Conservation (phyloP, 30 jellyfish, hydroid and myxozoan genomes). For the Pseudorhiza aurosa region DNA sequence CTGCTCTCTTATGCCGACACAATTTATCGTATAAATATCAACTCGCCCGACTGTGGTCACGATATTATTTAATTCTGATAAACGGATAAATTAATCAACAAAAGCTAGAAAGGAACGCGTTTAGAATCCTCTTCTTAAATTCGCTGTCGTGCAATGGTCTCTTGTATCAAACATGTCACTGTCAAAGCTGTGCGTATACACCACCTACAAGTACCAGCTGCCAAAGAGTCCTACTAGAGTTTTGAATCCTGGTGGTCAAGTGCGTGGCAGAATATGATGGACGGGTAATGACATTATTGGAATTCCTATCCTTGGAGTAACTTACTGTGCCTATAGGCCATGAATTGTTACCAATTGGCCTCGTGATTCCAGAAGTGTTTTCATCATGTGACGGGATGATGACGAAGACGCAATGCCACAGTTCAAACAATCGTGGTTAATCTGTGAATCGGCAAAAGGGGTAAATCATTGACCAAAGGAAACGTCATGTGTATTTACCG, state of each 20-base stretch:
- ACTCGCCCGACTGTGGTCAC: slow-evolving; percentile 41
- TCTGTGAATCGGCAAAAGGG: no score
- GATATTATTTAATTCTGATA: slow-evolving; percentile 14
- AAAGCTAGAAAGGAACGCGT: slow-evolving; percentile 14
- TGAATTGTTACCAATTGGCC: background rate
- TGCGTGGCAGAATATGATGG: background rate
- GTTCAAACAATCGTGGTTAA: no score
- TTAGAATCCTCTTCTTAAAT: background rate
- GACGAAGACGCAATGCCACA: background rate
- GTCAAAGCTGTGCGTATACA: no score
- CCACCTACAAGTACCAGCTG: no score
- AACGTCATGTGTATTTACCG: background rate
- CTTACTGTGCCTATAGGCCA: background rate
- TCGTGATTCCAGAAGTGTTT: no score
- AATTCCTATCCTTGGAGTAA: slow-evolving; percentile 10
- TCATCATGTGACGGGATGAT: background rate
- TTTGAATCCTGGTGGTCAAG: no score
- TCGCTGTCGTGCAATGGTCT: background rate
- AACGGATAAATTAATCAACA: slow-evolving; percentile 36
- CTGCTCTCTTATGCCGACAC: slow-evolving; percentile 78
- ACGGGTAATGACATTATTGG: background rate
- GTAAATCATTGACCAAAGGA: background rate
- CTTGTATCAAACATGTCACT: no score
- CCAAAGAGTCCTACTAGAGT: no score
- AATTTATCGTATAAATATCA: slow-evolving; percentile 70